Base-by-base conservation (phyloP, 2,888 invertebrate genomes). In the Meloe dianella region DNA sequence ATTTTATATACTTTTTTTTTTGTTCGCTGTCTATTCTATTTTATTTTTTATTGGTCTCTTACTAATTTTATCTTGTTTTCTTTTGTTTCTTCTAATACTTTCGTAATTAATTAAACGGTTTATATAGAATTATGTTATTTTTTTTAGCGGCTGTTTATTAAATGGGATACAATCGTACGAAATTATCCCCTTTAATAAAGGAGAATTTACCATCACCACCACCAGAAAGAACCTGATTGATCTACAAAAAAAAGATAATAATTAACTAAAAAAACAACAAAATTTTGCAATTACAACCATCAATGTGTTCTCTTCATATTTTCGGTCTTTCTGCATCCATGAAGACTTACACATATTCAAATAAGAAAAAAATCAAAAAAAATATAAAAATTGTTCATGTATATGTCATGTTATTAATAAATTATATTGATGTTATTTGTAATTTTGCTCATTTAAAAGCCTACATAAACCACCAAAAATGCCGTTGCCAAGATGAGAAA, bases 331-430 rank as follows among this genome's bases (percentile, higher is more conserved):
- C 14, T 35, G 2, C 14, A 38, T n/a, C n/a, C 5, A 38, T 38
- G 14, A 38, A n/a, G 14, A 38, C 2, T 38, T 4, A n/a, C n/a
- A 38, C 10, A n/a, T 38, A n/a, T 38, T n/a, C 38, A 38, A 38
- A n/a, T 38, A 47, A 47, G 9, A 47, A 8, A 47, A 47, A 41
- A 41, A 17, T 41, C 4, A 17, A 8, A 22, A 47, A 12, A 51
- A 10, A 24, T 2, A 51, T 9, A n/a, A 47, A 17, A 47, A 47
- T 51, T 47, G 20, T 51, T 51, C 51, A 51, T 51, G 47, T 66
- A 63, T 60, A 63, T 65, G 69, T 66, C 69, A 64, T 69, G 69
- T 69, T 69, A 69, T 57, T 64, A 69, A 69, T 69, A 69, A 69
- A 69, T 63, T 66, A 58, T 66, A 59, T 51, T 51, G 22, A 51